Percentiles rank a stretch among this genome's conserved stretches.
Conservation (phyloP, 2,113 vertebrate species). For the Sphaerodactylus townsendi region DNA sequence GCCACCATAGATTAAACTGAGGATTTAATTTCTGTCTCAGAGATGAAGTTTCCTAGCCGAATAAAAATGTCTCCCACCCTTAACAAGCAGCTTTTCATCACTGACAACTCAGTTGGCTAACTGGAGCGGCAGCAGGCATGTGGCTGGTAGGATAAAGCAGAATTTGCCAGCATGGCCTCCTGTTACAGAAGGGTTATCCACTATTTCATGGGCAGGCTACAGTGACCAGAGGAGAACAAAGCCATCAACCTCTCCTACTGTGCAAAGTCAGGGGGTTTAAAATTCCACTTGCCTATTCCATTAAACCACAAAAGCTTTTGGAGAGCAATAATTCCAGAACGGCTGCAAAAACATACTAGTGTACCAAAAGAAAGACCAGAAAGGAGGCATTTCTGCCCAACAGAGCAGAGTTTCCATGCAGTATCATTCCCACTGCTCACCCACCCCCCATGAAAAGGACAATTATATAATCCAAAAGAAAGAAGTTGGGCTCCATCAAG, state of each 20-base stretch:
- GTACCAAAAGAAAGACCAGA: background rate
- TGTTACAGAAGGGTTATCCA: conserved; percentile 45
- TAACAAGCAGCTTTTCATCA: conserved; percentile 52
- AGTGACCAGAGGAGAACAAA: background rate
- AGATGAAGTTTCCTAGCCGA: conserved; percentile 59
- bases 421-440: background rate
- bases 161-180: conserved; percentile 33
- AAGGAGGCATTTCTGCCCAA: background rate
- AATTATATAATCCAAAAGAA: background rate
- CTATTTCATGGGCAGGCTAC: accelerated
- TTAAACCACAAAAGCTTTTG: background rate
- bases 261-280: background rate
- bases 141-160: background rate
- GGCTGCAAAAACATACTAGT: background rate
- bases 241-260: background rate
- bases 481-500: background rate
- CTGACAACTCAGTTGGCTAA: conserved; percentile 34
- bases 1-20: conserved; percentile 44
- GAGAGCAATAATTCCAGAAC: background rate
- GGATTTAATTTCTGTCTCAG: conserved; percentile 68
- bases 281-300: background rate
- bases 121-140: conserved; percentile 5
- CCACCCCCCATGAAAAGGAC: background rate
- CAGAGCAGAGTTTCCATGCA: background rate
- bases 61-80: conserved; percentile 49